Conservation (phyloP, 2,888 invertebrate genomes). For the Microplitis manilae region DNA sequence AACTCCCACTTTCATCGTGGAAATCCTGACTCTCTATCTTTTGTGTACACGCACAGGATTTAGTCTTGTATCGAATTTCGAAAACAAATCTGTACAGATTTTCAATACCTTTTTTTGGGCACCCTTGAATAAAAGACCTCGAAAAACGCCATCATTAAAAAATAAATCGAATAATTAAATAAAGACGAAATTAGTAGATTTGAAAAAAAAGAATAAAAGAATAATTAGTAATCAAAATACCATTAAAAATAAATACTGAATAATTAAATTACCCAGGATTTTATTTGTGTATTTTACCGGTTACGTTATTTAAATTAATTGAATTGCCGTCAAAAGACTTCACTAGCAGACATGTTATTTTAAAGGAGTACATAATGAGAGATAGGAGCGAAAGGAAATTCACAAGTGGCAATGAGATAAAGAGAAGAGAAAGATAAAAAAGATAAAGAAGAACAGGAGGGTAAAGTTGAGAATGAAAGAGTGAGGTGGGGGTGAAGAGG, state of each 20-base stretch:
- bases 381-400: neutral
- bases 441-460: conserved; percentile 28
- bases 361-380: neutral
- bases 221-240: neutral
- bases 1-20: conserved; percentile 16
- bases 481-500: conserved; percentile 34
- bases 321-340: conserved; percentile 13
- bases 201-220: neutral
- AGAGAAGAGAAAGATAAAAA: conserved; percentile 33
- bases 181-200: neutral
- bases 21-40: conserved; percentile 12
- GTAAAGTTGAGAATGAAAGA: conserved; percentile 25
- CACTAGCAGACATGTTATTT: neutral
- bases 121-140: neutral
- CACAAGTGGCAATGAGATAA: conserved; percentile 3
- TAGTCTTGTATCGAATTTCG: conserved; percentile 15
- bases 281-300: conserved; percentile 5
- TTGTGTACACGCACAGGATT: conserved; percentile 17
- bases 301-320: conserved; percentile 24
- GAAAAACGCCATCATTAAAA: neutral
- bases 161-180: neutral
- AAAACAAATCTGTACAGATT: conserved; percentile 12
- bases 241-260: neutral
- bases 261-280: neutral
- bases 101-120: neutral